Percentiles rank a stretch among this genome's conserved stretches.
Evolutionary conservation across 2,888 invertebrate species (phyloP).

Genomic region (Cerastis rubricosa): DNA sequence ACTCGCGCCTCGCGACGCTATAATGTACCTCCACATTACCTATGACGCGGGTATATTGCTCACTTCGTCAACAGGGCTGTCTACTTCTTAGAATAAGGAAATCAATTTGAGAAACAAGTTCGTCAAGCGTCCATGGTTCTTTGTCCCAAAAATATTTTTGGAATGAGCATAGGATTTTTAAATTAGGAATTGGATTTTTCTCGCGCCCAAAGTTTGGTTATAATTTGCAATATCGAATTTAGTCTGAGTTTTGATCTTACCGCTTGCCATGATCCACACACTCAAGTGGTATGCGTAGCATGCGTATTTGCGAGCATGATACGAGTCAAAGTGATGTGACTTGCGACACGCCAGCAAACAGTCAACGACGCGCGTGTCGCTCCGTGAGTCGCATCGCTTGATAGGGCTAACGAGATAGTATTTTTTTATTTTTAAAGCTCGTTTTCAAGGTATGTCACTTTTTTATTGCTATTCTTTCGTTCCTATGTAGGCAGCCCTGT

Average conservation of each 20-base stretch:
- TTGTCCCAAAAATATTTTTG: background rate
- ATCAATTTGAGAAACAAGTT: background rate
- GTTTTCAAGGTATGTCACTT: background rate
- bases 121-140: background rate
- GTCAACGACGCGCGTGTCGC: background rate
- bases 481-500: constrained; percentile 43
- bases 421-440: background rate
- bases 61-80: constrained; percentile 56
- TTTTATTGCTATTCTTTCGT: background rate
- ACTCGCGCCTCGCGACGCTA: constrained; percentile 51
- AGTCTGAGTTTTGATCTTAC: background rate
- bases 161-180: background rate
- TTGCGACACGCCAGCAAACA: background rate
- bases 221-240: background rate
- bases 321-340: background rate
- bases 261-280: background rate
- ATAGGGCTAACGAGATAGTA: background rate
- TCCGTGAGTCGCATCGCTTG: background rate
- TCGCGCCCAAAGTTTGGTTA: background rate
- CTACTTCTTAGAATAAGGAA: background rate
- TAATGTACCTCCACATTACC: constrained; percentile 60
- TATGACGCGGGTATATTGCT: constrained; percentile 59
- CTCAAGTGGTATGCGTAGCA: background rate
- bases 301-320: background rate
- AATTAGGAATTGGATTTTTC: background rate